A percentile compares a stretch with the other conserved stretches of the same genome.
These are phyloP conservation scores for Dyspetes luteomarginatus DNA, from an alignment of 2,888 invertebrate species.

Conservation along the genomic window DNA sequence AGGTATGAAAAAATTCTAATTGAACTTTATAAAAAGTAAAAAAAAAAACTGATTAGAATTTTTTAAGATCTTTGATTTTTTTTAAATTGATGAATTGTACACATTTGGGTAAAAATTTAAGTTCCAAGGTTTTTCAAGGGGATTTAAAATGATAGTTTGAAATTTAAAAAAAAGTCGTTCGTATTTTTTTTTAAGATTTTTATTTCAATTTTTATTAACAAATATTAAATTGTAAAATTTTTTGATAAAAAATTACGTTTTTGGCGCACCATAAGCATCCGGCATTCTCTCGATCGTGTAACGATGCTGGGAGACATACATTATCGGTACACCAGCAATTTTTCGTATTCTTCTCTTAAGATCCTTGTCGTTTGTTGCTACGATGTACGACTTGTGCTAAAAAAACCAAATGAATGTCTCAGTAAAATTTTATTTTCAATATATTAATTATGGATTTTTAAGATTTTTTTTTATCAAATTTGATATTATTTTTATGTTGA, in stretches of 20 bases:
- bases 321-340: slow-evolving; percentile 99
- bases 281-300: slow-evolving; percentile 99
- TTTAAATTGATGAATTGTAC: neutral
- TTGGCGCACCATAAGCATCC: slow-evolving; percentile 98
- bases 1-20: neutral
- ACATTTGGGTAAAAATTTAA: too few relatives aligned
- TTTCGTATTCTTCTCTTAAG: slow-evolving; percentile 97
- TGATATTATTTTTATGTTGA: too few relatives aligned
- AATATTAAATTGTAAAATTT: neutral
- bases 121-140: neutral
- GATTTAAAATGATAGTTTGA: neutral
- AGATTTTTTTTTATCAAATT: too few relatives aligned
- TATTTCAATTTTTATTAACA: neutral
- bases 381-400: slow-evolving; percentile 99
- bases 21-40: too few relatives aligned
- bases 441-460: neutral
- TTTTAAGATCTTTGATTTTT: neutral
- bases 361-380: slow-evolving; percentile 99
- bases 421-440: too few relatives aligned
- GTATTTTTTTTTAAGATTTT: neutral
- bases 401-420: slow-evolving; percentile 67
- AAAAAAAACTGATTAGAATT: too few relatives aligned
- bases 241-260: slow-evolving; percentile 79
- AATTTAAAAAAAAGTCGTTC: neutral
- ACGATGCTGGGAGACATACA: slow-evolving; percentile 97